phyloP scores from a whole-genome alignment of 2,888 invertebrate genomes.

The Sphaeridia pumilis region DNA sequence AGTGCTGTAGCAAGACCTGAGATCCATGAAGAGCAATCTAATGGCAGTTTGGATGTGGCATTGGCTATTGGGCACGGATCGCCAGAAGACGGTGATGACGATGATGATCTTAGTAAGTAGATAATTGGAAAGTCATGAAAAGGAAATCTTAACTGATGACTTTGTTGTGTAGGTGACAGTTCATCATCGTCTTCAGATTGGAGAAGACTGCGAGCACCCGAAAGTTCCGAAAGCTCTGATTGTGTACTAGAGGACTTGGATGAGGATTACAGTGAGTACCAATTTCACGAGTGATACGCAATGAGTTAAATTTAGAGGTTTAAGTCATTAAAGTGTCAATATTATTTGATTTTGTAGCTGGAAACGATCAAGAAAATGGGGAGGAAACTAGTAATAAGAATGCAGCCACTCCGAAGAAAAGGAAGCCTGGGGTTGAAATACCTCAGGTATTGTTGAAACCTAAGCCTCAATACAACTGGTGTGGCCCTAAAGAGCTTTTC shows the following conservation, averaged over 20 bases:
- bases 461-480: conserved; percentile 56
- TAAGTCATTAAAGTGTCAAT: no score
- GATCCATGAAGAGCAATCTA: background rate
- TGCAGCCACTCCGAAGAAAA: conserved; percentile 18
- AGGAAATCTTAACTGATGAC: background rate
- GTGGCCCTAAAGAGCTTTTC: conserved; percentile 28
- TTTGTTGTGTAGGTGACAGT: background rate
- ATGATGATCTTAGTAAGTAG: no score
- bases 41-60: conserved; percentile 5
- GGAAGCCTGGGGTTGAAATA: conserved; percentile 17
- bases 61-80: conserved; percentile 6
- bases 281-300: no score
- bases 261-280: no score
- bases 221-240: conserved; percentile 25
- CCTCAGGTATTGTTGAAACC: conserved; percentile 42
- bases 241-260: conserved; percentile 31
- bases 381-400: conserved; percentile 5
- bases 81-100: background rate
- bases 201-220: background rate
- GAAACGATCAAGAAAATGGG: no score
- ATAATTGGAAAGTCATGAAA: background rate
- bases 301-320: no score
- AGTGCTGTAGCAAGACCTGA: background rate
- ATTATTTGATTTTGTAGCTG: no score
- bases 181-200: conserved; percentile 15